These are phyloP conservation scores for Anolis sagrei DNA, from an alignment of 2,113 vertebrate genomes.

Conservation along the genomic window DNA sequence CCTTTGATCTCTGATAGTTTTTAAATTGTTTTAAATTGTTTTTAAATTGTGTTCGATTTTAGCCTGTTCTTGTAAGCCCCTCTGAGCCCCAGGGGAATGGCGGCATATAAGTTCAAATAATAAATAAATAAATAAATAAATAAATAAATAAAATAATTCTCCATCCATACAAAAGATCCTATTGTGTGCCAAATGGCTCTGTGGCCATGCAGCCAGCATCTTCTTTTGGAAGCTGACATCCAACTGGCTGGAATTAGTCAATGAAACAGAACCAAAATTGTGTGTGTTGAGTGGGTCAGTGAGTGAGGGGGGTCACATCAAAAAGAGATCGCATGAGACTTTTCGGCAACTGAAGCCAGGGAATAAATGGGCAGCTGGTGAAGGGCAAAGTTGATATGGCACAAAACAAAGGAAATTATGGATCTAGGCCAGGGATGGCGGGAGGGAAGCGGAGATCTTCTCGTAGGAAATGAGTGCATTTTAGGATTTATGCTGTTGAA, in stretches of 20 bases:
- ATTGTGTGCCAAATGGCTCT: background rate
- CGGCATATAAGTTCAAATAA: too few species aligned
- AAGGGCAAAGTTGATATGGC: too few species aligned
- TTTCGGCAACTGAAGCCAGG: background rate
- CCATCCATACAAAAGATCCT: background rate
- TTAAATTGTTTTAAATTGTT: too few species aligned
- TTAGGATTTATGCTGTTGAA: too few species aligned
- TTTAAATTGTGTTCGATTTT: too few species aligned
- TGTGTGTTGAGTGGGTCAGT: background rate
- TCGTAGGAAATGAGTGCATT: background rate
- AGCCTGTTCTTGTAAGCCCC: too few species aligned
- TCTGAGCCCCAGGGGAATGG: too few species aligned
- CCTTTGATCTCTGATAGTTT: too few species aligned
- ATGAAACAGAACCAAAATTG: background rate
- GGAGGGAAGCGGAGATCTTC: background rate
- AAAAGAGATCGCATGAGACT: background rate
- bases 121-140: too few species aligned
- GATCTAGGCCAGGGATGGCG: background rate
- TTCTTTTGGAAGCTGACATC: background rate
- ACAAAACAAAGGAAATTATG: background rate
- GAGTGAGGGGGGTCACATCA: background rate
- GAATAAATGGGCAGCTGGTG: background rate
- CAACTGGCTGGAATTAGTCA: conserved; percentile 9
- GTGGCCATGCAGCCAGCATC: background rate
- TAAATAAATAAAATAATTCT: too few species aligned